These are phyloP conservation scores for Pentamera pediparva DNA, from an alignment of 53 echinoderm and acorn worm genomes.

Conservation along the genomic window DNA sequence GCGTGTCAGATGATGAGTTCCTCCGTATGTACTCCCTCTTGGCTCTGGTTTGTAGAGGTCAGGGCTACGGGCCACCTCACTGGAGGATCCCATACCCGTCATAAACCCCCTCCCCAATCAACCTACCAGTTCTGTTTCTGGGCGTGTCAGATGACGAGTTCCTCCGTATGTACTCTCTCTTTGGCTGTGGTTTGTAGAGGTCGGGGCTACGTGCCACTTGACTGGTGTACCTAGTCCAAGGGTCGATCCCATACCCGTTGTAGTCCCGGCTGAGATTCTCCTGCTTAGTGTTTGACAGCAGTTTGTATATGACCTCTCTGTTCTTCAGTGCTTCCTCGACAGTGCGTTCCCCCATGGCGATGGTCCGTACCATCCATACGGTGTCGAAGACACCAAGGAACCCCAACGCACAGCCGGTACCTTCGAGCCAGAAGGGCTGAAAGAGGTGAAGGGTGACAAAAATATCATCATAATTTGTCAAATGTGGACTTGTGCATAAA, in stretches of 20 bases:
- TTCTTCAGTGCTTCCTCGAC: background rate
- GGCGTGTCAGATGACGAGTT: background rate
- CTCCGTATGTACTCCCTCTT: background rate
- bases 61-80: too few species aligned
- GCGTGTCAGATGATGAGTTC: background rate
- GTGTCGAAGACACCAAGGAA: constrained; percentile 21
- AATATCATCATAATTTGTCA: too few species aligned
- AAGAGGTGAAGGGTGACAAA: too few species aligned
- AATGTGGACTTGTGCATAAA: too few species aligned
- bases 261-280: background rate
- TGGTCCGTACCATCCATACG: constrained; percentile 10
- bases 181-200: background rate
- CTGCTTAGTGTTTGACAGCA: constrained; percentile 14
- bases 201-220: background rate
- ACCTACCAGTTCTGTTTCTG: constrained; percentile 3
- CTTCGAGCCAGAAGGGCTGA: constrained; percentile 27
- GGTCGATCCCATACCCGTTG: background rate
- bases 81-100: too few species aligned
- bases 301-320: constrained; percentile 14
- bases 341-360: constrained; percentile 6
- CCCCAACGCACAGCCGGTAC: constrained; percentile 20
- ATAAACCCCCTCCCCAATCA: background rate
- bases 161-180: background rate
- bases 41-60: too few species aligned
- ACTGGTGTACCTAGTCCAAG: constrained; percentile 18